Evolutionary conservation across 1,140 invertebrate genomes (phyloP).

Genomic region (Stegodyphus dumicola): DNA sequence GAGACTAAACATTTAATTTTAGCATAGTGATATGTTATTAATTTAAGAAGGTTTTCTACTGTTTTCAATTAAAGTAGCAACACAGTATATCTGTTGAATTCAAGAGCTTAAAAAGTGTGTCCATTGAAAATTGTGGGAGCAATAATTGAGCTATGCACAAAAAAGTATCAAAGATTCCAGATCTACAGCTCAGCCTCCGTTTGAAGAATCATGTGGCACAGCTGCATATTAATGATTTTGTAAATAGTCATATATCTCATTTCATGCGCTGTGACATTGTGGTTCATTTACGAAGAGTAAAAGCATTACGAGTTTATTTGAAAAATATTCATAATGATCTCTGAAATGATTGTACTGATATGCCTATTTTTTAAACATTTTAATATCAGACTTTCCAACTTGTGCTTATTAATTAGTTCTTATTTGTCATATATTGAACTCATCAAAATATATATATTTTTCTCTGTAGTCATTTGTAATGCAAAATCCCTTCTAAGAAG

Average conservation of each 20-base stretch:
- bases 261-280: conserved; percentile 33
- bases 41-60: background rate
- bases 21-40: too few relatives aligned
- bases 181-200: conserved; percentile 57
- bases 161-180: conserved; percentile 19
- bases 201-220: conserved; percentile 30
- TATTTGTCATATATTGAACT: conserved; percentile 30
- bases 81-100: conserved; percentile 32
- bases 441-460: conserved; percentile 31
- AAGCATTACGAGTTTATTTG: background rate
- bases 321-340: conserved; percentile 26
- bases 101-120: conserved; percentile 55
- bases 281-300: background rate
- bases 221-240: conserved; percentile 37
- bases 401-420: conserved; percentile 34
- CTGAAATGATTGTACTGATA: conserved; percentile 28
- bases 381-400: conserved; percentile 24
- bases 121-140: conserved; percentile 49
- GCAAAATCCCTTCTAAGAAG: conserved; percentile 31
- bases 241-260: conserved; percentile 49
- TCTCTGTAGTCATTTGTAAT: conserved; percentile 58
- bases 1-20: too few relatives aligned
- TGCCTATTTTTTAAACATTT: conserved; percentile 48
- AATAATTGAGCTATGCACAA: conserved; percentile 55
- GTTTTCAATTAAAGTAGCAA: conserved; percentile 7